Percentiles rank a stretch among this genome's conserved stretches.
These are phyloP conservation scores for Corythaeola cristata DNA, from an alignment of 2,113 vertebrate genomes.

Conservation along the genomic window DNA sequence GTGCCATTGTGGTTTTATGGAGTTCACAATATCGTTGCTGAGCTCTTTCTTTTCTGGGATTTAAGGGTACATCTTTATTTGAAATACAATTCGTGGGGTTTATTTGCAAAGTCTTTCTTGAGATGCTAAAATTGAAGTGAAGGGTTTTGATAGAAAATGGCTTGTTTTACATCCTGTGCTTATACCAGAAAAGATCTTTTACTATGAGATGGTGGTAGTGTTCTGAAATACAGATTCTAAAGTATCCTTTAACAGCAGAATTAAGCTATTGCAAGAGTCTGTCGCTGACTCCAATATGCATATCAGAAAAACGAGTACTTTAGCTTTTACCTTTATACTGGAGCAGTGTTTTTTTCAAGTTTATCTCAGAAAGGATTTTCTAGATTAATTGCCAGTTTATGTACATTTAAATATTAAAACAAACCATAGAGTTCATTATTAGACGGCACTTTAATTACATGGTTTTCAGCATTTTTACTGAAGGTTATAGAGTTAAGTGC, in stretches of 20 bases:
- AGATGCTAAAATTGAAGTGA: background rate
- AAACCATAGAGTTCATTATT: background rate
- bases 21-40: background rate
- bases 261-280: background rate
- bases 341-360: background rate
- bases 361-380: background rate
- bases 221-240: background rate
- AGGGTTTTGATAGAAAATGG: background rate
- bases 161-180: background rate
- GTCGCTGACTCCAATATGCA: background rate
- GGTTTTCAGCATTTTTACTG: background rate
- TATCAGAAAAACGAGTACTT: background rate
- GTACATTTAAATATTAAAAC: background rate
- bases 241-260: background rate
- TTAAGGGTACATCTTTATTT: background rate
- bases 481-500: background rate
- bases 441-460: background rate
- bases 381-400: background rate
- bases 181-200: background rate
- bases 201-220: background rate
- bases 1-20: background rate
- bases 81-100: background rate
- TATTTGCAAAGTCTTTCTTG: background rate
- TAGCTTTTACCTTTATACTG: background rate
- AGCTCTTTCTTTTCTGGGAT: background rate